Evolutionary conservation across 2,888 invertebrate genomes (phyloP).

Genomic region (Mamestra brassicae): DNA sequence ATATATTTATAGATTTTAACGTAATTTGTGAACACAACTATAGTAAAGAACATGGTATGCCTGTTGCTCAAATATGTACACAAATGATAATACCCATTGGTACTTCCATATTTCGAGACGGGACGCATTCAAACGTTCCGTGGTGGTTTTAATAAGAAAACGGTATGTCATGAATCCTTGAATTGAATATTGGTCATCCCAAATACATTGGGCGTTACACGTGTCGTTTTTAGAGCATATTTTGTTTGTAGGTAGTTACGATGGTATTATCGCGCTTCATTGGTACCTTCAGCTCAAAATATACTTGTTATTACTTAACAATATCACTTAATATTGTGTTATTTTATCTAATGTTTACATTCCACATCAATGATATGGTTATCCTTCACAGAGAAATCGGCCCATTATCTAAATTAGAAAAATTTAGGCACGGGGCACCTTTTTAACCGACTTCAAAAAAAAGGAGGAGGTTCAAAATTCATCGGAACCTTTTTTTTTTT

Average conservation of each 20-base stretch:
- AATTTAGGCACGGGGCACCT: not conserved
- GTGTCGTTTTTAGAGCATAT: conserved; percentile 35
- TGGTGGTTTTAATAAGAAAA: conserved; percentile 5
- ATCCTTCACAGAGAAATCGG: not conserved
- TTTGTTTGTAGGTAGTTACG: not conserved
- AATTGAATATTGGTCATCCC: conserved; percentile 18
- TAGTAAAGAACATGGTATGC: not conserved
- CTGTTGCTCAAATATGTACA: conserved; percentile 15
- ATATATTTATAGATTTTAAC: conserved; percentile 31
- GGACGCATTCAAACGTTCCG: conserved; percentile 1
- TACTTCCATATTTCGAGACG: conserved; percentile 27
- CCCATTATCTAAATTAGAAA: not conserved
- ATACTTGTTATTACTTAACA: not conserved
- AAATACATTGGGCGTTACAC: conserved; percentile 21
- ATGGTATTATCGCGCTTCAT: not conserved
- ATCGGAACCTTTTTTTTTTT: too few relatives aligned
- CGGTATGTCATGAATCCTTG: conserved; percentile 27
- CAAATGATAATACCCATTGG: not conserved
- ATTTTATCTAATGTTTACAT: not conserved
- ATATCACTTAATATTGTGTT: not conserved
- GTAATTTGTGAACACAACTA: conserved; percentile 10
- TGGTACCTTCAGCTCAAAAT: not conserved
- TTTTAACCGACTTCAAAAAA: too few relatives aligned
- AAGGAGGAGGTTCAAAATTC: too few relatives aligned
- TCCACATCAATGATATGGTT: not conserved